A percentile compares a stretch with the other conserved stretches of the same genome.
These are phyloP conservation scores for Coptotermes formosanus DNA, from an alignment of 1,140 invertebrate genomes.

Conservation along the genomic window DNA sequence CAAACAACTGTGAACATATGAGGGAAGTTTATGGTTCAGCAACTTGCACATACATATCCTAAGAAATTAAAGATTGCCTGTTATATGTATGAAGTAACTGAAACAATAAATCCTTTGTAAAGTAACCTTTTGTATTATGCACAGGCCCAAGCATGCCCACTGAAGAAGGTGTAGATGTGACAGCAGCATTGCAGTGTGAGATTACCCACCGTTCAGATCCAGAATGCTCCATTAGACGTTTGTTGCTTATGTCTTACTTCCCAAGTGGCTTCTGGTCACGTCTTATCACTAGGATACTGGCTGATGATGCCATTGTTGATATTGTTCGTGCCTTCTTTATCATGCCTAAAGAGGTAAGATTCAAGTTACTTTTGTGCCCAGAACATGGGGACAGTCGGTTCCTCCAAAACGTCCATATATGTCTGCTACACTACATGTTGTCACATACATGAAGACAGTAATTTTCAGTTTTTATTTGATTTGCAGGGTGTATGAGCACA, in stretches of 20 bases:
- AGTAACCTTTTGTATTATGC: neutral
- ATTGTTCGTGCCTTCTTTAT: slow-evolving; percentile 72
- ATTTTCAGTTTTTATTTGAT: no score
- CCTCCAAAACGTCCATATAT: no score
- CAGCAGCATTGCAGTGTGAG: slow-evolving; percentile 35
- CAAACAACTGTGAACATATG: no score
- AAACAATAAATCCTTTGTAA: neutral
- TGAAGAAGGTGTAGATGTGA: slow-evolving; percentile 11
- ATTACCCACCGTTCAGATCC: slow-evolving; percentile 52
- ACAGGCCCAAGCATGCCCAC: slow-evolving; percentile 21
- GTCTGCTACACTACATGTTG: no score
- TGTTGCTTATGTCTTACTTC: slow-evolving; percentile 92
- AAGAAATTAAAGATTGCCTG: no score
- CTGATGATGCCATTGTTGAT: slow-evolving; percentile 83
- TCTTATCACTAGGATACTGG: slow-evolving; percentile 86
- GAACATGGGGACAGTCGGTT: no score
- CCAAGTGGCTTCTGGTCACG: slow-evolving; percentile 98
- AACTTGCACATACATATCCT: no score
- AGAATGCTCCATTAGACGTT: slow-evolving; percentile 60
- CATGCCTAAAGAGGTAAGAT: slow-evolving; percentile 58
- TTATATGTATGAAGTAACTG: no score
- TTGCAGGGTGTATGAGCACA: no score
- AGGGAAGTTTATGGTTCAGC: no score
- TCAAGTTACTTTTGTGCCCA: no score
- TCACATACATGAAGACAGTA: no score